A percentile compares a stretch with the other conserved stretches of the same genome.
Evolutionary conservation across 92 coral and sea anemone species (phyloP).

Genomic region (Micromussa lordhowensis): DNA sequence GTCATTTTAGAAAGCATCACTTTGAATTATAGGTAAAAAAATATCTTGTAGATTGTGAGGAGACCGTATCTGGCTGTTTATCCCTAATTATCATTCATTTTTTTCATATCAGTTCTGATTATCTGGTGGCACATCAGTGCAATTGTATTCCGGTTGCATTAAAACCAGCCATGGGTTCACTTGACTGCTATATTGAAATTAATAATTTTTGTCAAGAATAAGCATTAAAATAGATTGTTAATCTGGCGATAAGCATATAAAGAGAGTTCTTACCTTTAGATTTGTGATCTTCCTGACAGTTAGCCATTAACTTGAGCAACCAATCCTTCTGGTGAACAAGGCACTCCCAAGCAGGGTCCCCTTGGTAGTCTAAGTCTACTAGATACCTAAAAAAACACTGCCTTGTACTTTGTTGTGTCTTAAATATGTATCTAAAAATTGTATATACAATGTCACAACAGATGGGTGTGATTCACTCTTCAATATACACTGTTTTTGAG

Average conservation of each 20-base stretch:
- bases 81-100: too few species aligned
- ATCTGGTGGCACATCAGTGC: background rate
- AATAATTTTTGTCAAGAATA: too few species aligned
- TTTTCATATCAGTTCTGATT: background rate
- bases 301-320: slow-evolving; percentile 83
- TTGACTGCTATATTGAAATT: too few species aligned
- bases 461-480: too few species aligned
- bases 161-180: too few species aligned
- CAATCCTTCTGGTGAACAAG: slow-evolving; percentile 90
- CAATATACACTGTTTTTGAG: too few species aligned
- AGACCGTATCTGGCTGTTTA: too few species aligned
- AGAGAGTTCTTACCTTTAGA: slow-evolving; percentile 71
- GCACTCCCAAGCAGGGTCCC: slow-evolving; percentile 99
- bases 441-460: too few species aligned
- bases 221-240: too few species aligned
- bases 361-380: slow-evolving; percentile 88
- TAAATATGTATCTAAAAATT: background rate
- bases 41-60: too few species aligned
- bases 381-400: slow-evolving; percentile 69
- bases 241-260: background rate
- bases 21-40: too few species aligned
- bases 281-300: slow-evolving; percentile 89
- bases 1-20: too few species aligned
- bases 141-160: background rate
- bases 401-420: background rate